phyloP scores from a whole-genome alignment of 2,888 invertebrate species.

The Nephrotoma appendiculata region DNA sequence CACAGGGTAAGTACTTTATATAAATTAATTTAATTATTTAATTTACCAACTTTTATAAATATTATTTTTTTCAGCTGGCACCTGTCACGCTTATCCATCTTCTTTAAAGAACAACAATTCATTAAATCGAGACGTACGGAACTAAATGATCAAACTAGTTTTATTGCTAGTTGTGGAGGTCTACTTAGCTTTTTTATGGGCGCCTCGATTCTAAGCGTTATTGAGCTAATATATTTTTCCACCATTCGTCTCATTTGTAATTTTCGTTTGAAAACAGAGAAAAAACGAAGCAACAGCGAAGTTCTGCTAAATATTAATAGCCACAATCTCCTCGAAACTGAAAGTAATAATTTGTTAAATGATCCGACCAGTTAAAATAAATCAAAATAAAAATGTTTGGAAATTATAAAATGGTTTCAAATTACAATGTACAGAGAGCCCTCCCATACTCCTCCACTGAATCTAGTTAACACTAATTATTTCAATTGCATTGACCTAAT shows the following conservation, averaged over 20 bases:
- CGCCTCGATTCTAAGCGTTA: slow-evolving; percentile 31
- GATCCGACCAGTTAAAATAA: background rate
- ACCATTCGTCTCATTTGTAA: slow-evolving; percentile 37
- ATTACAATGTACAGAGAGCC: too few relatives aligned
- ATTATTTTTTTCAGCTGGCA: slow-evolving; percentile 30
- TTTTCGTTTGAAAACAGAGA: slow-evolving; percentile 30
- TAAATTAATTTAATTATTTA: slow-evolving; percentile 1
- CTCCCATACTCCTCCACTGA: too few relatives aligned
- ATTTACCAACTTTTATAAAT: slow-evolving; percentile 17
- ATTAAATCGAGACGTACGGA: slow-evolving; percentile 51
- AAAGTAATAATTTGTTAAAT: background rate
- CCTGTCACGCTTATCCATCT: slow-evolving; percentile 47
- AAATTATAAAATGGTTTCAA: too few relatives aligned
- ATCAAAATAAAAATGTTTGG: background rate
- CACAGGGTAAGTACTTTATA: slow-evolving; percentile 18
- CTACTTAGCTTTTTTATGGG: slow-evolving; percentile 39
- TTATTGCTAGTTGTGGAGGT: slow-evolving; percentile 55
- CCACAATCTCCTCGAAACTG: background rate
- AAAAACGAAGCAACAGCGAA: slow-evolving; percentile 13
- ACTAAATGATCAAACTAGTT: slow-evolving; percentile 51
- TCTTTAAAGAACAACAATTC: slow-evolving; percentile 59
- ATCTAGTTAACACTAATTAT: too few relatives aligned
- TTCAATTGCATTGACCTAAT: too few relatives aligned
- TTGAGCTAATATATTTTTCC: slow-evolving; percentile 40
- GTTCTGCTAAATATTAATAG: background rate